Base-by-base conservation (phyloP, 2,113 vertebrate species). In the Romanogobio albipinnatus region DNA sequence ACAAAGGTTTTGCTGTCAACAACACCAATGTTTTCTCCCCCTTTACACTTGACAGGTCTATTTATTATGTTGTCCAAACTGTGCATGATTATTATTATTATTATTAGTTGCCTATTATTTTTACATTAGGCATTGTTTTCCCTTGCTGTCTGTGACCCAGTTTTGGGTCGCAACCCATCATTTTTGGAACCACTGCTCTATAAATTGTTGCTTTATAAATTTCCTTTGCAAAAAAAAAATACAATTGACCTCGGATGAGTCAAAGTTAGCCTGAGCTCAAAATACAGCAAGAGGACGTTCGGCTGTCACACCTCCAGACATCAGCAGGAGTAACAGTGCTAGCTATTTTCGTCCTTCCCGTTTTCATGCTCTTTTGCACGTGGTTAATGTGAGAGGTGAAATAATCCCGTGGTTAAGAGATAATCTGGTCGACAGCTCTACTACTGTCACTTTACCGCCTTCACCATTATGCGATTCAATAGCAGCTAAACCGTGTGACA, bases 361-460 rank as follows among this genome's bases (percentile, higher is more conserved):
- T 45, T 9, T 86, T 77, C 81, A 45, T 90, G 86, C 85, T 81
- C 79, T 33, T 81, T 85, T 88, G 75, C 86, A 85, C 68, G 61
- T 75, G 79, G 85, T 68, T 92, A 92, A 91, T 92, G 86, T 93
- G 83, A 56, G 89, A 90, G 83, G 89, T 93, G 91, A 88, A 85
- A 90, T 93, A 94, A 94, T 92, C 92, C 88, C 51, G 85, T 77
- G 81, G 87, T 87, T 70, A 83, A 81, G 51, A 87, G 92, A 91
- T 94, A 92, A 95, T 94, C 91, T 92, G 92, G 90, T 88, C 89
- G 88, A 88, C 90, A 88, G 83, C 80, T 88, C 86, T 61, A 73
- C 81, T 80, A 86, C 76, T 56, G 89, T 90, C 88, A 90, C 90
- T 85, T 87, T 75, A 76, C 83, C 89, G 85, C 86, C 51, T 87